Evolutionary conservation across 2,113 vertebrate genomes (phyloP).

Genomic region (Glareola pratincola): DNA sequence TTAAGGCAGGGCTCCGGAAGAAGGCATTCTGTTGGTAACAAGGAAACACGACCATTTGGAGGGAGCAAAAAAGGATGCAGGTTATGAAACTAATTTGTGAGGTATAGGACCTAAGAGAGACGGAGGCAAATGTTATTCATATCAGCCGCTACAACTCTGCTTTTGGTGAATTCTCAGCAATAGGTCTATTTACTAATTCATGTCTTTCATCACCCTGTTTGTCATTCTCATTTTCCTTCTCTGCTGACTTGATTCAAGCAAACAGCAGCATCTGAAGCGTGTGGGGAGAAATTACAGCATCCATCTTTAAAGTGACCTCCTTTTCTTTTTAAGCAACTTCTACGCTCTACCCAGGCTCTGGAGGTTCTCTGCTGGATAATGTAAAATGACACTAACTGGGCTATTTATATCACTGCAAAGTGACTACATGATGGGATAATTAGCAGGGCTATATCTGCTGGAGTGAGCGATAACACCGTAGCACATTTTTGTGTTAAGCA

Average conservation of each 20-base stretch:
- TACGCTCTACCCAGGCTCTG: background rate
- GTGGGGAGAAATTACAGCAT: background rate
- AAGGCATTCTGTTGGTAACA: background rate
- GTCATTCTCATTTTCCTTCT: background rate
- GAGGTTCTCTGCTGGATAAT: background rate
- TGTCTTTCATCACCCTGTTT: background rate
- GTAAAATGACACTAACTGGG: slow-evolving; percentile 21
- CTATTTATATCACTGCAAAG: slow-evolving; percentile 35
- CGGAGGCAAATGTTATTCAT: background rate
- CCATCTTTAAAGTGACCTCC: background rate
- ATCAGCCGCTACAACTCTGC: background rate
- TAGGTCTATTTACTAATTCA: background rate
- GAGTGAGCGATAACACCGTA: background rate
- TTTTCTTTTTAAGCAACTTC: background rate
- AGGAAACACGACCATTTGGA: background rate
- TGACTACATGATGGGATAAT: slow-evolving; percentile 47
- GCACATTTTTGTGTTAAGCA: background rate
- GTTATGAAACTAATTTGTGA: background rate
- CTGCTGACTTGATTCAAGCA: background rate
- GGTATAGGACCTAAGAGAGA: background rate
- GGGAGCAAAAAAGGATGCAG: background rate
- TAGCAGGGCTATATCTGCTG: background rate
- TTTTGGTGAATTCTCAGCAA: background rate
- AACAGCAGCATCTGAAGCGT: background rate
- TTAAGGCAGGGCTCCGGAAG: background rate